A percentile compares a stretch with the other conserved stretches of the same genome.
Conservation (phyloP, 2,888 invertebrate genomes). For the Apodemia duryi region DNA sequence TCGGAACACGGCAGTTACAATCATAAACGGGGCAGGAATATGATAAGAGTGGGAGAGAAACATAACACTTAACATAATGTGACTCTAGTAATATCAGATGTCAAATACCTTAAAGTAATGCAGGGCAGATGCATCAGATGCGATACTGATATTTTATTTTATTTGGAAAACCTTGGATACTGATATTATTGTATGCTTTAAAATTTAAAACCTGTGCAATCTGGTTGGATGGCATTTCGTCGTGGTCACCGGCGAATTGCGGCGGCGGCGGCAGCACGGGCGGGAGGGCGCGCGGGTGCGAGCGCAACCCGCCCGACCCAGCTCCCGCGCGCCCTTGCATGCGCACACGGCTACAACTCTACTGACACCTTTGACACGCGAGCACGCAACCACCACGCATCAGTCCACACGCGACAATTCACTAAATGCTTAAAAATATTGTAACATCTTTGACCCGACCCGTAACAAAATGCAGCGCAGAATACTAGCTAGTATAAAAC, state of each 20-base stretch:
- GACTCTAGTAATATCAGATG: too few relatives aligned
- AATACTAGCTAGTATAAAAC: too few relatives aligned
- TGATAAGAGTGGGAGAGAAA: too few relatives aligned
- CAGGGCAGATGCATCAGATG: too few relatives aligned
- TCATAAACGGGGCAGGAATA: too few relatives aligned
- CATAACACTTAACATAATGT: too few relatives aligned
- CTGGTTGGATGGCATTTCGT: constrained; percentile 74
- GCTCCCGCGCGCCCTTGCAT: constrained; percentile 76
- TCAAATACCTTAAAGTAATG: too few relatives aligned
- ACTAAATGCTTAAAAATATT: neutral
- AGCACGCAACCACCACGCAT: constrained; percentile 10
- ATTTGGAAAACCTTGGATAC: too few relatives aligned
- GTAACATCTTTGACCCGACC: neutral
- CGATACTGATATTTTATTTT: too few relatives aligned
- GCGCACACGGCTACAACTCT: constrained; percentile 51
- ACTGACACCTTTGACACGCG: constrained; percentile 19
- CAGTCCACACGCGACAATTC: neutral
- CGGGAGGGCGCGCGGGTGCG: constrained; percentile 73
- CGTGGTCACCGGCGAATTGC: constrained; percentile 65
- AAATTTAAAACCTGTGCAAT: constrained; percentile 58
- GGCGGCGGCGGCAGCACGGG: constrained; percentile 71
- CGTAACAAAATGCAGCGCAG: too few relatives aligned
- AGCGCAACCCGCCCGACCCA: constrained; percentile 71
- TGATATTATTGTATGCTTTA: neutral
- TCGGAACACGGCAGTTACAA: too few relatives aligned